phyloP scores from a whole-genome alignment of 92 coral and sea anemone genomes.

The Zoanthus gigantus region DNA sequence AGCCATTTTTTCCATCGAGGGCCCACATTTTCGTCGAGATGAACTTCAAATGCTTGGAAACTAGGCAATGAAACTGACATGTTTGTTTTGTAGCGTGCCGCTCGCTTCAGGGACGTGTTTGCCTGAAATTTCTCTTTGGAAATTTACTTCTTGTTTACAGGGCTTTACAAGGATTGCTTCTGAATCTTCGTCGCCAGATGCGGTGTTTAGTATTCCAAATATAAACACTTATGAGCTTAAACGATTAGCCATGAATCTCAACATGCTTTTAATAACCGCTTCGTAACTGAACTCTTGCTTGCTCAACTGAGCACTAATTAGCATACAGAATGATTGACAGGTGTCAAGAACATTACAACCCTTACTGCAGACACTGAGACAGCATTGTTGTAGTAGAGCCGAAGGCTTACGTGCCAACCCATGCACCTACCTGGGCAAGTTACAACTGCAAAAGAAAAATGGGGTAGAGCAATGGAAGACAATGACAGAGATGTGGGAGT shows the following conservation, averaged over 20 bases:
- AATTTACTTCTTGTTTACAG: not conserved
- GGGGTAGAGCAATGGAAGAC: too few species aligned
- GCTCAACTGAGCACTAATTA: too few species aligned
- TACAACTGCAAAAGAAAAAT: too few species aligned
- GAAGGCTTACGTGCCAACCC: too few species aligned
- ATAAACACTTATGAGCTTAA: too few species aligned
- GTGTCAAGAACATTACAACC: too few species aligned
- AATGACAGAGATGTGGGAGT: too few species aligned
- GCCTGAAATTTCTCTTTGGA: not conserved
- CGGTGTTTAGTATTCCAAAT: not conserved
- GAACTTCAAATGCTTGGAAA: not conserved
- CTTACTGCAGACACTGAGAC: too few species aligned
- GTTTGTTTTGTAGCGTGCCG: not conserved
- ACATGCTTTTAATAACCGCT: not conserved
- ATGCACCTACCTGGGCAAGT: too few species aligned
- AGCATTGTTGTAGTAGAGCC: too few species aligned
- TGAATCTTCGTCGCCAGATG: not conserved
- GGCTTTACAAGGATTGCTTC: not conserved
- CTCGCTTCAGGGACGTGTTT: not conserved
- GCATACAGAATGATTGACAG: too few species aligned
- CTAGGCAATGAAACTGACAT: not conserved
- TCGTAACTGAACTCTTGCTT: too few species aligned
- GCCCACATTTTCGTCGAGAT: not conserved
- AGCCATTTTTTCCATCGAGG: slow-evolving; percentile 12
- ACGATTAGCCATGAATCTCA: not conserved